Conservation (phyloP, 2,113 vertebrate genomes). For the Seriola dumerili region DNA sequence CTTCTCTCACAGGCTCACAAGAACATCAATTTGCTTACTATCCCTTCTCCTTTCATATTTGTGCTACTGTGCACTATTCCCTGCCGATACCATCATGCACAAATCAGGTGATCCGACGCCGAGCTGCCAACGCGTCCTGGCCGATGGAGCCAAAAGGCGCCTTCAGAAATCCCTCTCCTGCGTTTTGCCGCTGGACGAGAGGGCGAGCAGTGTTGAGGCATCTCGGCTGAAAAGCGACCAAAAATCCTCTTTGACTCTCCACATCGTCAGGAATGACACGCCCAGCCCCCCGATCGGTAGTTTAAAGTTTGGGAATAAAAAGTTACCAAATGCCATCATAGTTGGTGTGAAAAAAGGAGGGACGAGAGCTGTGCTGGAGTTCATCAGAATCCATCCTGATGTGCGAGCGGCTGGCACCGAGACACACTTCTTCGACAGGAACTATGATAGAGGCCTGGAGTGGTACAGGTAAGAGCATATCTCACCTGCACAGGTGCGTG, state of each 20-base stretch:
- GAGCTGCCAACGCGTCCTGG: conserved; percentile 78
- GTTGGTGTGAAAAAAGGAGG: conserved; percentile 96
- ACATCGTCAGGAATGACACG: conserved; percentile 60
- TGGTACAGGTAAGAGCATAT: conserved; percentile 92
- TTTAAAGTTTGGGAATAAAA: conserved; percentile 87
- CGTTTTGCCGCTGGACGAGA: conserved; percentile 45
- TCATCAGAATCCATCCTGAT: conserved; percentile 93
- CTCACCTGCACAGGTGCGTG: conserved; percentile 40
- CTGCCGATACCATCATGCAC: conserved; percentile 81
- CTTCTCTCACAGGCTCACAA: conserved; percentile 85
- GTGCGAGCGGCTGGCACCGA: conserved; percentile 93
- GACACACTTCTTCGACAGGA: conserved; percentile 95
- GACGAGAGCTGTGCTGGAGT: conserved; percentile 94
- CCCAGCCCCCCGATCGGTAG: conserved; percentile 59
- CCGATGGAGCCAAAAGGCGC: conserved; percentile 81
- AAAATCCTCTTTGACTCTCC: conserved; percentile 31
- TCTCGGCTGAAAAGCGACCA: conserved; percentile 46
- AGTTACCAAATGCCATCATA: conserved; percentile 93
- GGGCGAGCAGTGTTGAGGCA: conserved; percentile 51
- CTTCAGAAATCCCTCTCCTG: conserved; percentile 84
- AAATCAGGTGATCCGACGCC: conserved; percentile 77
- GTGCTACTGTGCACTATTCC: conserved; percentile 89
- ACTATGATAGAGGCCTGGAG: conserved; percentile 92
- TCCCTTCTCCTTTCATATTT: conserved; percentile 88
- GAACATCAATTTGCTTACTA: conserved; percentile 86